These are phyloP conservation scores for Rhinichthys osculus DNA, from an alignment of 2,797 vertebrate species.

Conservation along the genomic window DNA sequence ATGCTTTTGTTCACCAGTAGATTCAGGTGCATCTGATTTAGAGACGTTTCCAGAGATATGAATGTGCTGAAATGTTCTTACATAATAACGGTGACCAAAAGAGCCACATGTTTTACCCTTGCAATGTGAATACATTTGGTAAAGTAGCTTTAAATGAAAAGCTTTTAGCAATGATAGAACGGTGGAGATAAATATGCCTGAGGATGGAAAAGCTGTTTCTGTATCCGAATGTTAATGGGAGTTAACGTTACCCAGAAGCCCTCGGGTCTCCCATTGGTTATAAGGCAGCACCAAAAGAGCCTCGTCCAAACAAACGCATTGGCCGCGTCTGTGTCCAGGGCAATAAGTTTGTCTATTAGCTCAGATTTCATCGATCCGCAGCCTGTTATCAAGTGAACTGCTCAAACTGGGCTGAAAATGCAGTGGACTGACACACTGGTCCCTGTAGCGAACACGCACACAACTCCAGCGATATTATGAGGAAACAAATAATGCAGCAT, in stretches of 20 bases:
- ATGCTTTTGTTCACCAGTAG: constrained; percentile 1
- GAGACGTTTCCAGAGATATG: not conserved
- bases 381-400: constrained; percentile 35
- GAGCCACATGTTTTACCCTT: not conserved
- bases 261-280: not conserved
- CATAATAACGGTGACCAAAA: not conserved
- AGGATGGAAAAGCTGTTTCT: not conserved
- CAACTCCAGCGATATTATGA: not conserved
- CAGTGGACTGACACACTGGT: not conserved
- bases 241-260: constrained; percentile 8
- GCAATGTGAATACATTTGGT: not conserved
- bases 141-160: constrained; percentile 23
- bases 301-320: not conserved
- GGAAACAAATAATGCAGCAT: too few relatives aligned
- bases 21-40: constrained; percentile 1
- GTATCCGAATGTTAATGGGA: constrained; percentile 4
- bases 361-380: constrained; percentile 27
- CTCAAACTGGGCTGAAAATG: not conserved
- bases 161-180: constrained; percentile 7
- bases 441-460: not conserved
- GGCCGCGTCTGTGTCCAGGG: not conserved
- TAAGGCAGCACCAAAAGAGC: not conserved
- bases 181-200: not conserved
- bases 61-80: constrained; percentile 2
- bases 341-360: not conserved